Evolutionary conservation across 2,113 vertebrate species (phyloP), one percentile per base, ranked within the genome.

Genomic region (Alligator mississippiensis): DNA sequence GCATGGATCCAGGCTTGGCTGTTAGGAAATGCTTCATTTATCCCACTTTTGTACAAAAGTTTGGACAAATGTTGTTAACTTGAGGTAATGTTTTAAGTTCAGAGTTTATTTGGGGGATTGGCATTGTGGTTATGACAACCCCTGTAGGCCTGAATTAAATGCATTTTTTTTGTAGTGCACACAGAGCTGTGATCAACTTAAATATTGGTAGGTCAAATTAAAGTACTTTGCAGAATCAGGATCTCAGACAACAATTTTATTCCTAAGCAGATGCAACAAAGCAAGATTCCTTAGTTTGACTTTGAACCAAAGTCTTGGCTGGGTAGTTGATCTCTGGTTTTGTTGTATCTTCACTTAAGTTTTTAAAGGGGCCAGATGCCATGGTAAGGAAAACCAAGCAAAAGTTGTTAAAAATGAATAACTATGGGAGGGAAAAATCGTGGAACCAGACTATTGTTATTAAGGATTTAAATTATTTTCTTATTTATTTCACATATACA

Each of bases 201-300:
- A 38, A 21, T 66, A 13, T 89, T 89, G 47, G 47, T 83, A 85
- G 55, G 19, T 92, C 5, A 63, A 72, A 22, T 6, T 74, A 90
- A 94, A 94, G 72, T 61, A 85, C 11, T 0, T 2, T 79, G 13
- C 57, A 93, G 60, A 58, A 79, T 76, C 24, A 66, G 57, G 30
- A 88, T 1, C 60, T 92, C 27, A 89, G 88, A 87, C 60, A 15
- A 47, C 9, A 7, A 47, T 47, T 47, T 47, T 47, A 47, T 24
- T 90, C 8, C 77, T 83, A 85, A 90, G 84, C 16, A 78, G 24
- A 90, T 88, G 38, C 47, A 90, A 28, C 70, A 83, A 84, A 85
- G 80, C 2, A 88, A 79, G 77, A 38, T 72, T 58, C 16, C 24
- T 64, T 88, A 55, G 3, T 63, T 17, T 63, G 22, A 5, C 58